Conservation (phyloP, 2,113 vertebrate species). For the Sphyrna mokarran region DNA sequence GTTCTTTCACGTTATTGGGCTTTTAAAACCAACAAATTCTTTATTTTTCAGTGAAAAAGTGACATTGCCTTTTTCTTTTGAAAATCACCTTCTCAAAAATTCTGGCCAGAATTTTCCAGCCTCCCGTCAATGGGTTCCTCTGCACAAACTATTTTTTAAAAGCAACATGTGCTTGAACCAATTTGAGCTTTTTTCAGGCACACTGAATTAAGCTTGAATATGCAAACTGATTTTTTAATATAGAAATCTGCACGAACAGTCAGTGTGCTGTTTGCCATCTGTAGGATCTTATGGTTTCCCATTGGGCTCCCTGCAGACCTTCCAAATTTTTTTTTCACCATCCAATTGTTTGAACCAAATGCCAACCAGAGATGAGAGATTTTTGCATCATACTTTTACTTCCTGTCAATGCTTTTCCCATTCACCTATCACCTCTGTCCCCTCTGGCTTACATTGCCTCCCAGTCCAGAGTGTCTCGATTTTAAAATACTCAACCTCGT, state of each 20-base stretch:
- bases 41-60: not conserved
- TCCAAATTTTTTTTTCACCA: not conserved
- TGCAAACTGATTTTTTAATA: too few species aligned
- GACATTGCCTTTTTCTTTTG: not conserved
- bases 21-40: not conserved
- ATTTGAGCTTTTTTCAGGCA: too few species aligned
- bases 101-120: too few species aligned
- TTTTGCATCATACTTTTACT: not conserved
- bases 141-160: too few species aligned
- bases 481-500: not conserved
- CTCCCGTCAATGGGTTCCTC: too few species aligned
- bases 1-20: not conserved
- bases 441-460: not conserved
- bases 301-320: not conserved
- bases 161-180: too few species aligned
- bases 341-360: not conserved
- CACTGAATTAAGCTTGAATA: too few species aligned
- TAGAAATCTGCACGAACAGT: too few species aligned
- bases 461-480: not conserved
- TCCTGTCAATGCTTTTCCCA: not conserved
- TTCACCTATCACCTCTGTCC: not conserved
- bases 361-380: not conserved
- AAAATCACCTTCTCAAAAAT: too few species aligned
- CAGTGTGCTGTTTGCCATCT: too few species aligned
- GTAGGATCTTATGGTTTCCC: too few species aligned